Conservation (phyloP, 2,888 invertebrate species). For the Schizaphis graminum region DNA sequence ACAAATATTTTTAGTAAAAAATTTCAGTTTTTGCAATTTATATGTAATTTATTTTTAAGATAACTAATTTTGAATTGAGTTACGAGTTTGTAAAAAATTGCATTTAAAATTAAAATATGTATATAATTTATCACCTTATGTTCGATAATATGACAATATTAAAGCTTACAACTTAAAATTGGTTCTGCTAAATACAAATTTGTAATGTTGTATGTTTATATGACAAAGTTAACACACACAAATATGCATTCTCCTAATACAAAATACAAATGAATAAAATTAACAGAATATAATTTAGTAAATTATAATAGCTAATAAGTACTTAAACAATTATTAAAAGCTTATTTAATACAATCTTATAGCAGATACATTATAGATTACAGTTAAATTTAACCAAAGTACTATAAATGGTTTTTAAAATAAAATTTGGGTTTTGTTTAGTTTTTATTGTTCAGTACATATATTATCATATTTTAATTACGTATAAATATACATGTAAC, state of each 20-base stretch:
- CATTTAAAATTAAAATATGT: neutral
- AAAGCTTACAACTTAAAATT: neutral
- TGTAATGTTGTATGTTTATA: neutral
- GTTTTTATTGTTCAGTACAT: neutral
- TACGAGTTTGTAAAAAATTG: neutral
- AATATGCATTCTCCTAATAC: neutral
- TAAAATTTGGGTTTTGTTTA: neutral
- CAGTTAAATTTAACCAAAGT: neutral
- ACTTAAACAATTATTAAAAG: neutral
- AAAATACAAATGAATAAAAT: neutral
- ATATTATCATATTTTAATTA: neutral
- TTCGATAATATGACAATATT: neutral
- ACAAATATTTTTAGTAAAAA: too few species aligned
- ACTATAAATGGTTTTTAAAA: neutral
- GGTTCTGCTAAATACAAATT: neutral
- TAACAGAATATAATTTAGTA: neutral
- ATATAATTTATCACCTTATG: neutral
- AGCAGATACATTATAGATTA: neutral
- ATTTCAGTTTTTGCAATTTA: too few species aligned
- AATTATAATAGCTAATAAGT: neutral
- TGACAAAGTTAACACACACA: neutral
- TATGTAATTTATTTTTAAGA: too few species aligned
- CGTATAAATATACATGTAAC: neutral
- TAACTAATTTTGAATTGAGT: neutral
- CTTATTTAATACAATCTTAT: neutral